A percentile compares a stretch with the other conserved stretches of the same genome.
Conservation (phyloP, 2,888 invertebrate genomes). For the Sesia bembeciformis region DNA sequence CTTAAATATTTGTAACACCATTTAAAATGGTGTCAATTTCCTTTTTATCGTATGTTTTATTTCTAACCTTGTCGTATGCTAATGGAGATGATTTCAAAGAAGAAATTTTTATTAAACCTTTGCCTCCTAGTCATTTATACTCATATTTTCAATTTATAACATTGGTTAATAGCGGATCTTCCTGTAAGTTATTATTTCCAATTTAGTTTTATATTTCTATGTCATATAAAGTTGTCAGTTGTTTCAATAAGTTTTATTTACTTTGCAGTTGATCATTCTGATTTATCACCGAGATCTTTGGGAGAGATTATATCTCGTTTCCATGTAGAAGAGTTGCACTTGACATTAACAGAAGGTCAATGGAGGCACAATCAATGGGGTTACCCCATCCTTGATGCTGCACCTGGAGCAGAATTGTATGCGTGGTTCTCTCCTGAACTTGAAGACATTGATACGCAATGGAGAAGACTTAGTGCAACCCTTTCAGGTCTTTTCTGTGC, state of each 20-base stretch:
- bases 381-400: constrained; percentile 90
- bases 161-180: constrained; percentile 76
- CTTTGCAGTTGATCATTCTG: constrained; percentile 84
- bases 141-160: constrained; percentile 94
- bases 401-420: constrained; percentile 95
- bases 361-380: constrained; percentile 98
- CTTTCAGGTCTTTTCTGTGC: constrained; percentile 97
- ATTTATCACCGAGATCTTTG: constrained; percentile 90
- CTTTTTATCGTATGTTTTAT: too few relatives aligned
- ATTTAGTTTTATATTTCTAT: too few relatives aligned
- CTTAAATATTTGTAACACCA: too few relatives aligned
- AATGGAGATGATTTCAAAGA: constrained; percentile 84
- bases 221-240: not conserved
- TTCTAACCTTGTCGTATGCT: too few relatives aligned
- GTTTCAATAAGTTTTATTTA: not conserved
- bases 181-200: constrained; percentile 68
- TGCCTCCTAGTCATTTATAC: constrained; percentile 88
- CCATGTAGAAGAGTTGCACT: constrained; percentile 90
- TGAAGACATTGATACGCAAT: constrained; percentile 83
- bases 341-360: constrained; percentile 93
- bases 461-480: constrained; percentile 91
- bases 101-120: constrained; percentile 90
- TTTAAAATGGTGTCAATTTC: too few relatives aligned
- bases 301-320: constrained; percentile 91
- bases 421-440: constrained; percentile 89